Conservation (phyloP, 2,113 vertebrate genomes). For the Anhinga rufa region DNA sequence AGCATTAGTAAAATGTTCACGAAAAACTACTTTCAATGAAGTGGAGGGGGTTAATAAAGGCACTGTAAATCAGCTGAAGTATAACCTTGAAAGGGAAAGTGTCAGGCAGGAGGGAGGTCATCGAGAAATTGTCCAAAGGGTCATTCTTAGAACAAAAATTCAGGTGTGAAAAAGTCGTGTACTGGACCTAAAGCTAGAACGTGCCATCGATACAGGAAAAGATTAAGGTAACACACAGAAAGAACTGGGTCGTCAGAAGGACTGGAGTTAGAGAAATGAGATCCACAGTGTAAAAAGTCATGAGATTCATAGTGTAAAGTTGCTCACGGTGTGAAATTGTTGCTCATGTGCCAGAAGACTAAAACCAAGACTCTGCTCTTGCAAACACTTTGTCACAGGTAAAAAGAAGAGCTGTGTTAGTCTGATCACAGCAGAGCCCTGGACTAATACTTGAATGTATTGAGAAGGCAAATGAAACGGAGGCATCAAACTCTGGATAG, state of each 20-base stretch:
- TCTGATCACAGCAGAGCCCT: neutral
- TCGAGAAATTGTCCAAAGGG: neutral
- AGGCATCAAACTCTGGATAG: neutral
- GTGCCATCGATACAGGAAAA: neutral
- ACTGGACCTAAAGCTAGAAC: neutral
- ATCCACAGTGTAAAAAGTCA: neutral
- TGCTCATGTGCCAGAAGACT: neutral
- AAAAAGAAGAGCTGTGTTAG: neutral
- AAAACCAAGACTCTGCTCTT: neutral
- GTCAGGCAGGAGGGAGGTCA: neutral
- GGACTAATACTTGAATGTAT: neutral
- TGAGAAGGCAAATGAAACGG: neutral
- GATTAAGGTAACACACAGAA: neutral
- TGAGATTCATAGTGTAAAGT: neutral
- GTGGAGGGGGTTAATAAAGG: neutral
- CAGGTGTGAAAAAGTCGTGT: neutral
- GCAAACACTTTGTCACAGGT: neutral
- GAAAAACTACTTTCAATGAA: neutral
- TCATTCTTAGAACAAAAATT: neutral
- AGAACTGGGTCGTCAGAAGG: rapidly evolving
- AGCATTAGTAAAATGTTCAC: neutral
- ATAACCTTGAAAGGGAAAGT: neutral
- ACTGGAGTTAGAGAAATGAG: neutral
- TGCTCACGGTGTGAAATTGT: no score
- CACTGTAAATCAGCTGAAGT: neutral